phyloP scores from a whole-genome alignment of 2,113 vertebrate genomes.

The Talpa occidentalis region DNA sequence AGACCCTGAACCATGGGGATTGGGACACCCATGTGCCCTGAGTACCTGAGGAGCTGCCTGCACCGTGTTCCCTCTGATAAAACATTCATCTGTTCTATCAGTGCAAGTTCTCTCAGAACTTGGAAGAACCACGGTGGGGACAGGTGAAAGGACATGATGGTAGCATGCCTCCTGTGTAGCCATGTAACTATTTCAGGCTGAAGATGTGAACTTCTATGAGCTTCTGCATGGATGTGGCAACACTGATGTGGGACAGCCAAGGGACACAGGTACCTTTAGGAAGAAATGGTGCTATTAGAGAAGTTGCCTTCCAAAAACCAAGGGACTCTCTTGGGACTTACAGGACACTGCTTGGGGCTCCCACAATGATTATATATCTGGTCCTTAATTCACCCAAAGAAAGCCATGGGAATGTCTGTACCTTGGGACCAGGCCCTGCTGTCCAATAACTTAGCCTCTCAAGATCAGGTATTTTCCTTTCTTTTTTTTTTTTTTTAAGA shows the following conservation, averaged over 20 bases:
- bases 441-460: conserved; percentile 31
- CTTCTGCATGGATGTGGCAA: fast-evolving
- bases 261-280: background rate
- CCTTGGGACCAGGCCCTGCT: background rate
- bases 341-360: fast-evolving
- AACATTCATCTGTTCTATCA: no score
- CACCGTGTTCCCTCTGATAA: background rate
- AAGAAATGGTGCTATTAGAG: background rate
- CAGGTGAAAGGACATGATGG: background rate
- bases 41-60: background rate
- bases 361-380: fast-evolving
- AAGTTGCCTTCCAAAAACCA: background rate
- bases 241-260: no score
- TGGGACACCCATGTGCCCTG: no score
- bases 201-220: background rate
- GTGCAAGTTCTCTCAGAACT: background rate
- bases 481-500: no score
- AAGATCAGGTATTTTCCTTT: background rate
- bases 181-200: fast-evolving
- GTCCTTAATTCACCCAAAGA: background rate
- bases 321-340: background rate
- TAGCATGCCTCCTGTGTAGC: background rate
- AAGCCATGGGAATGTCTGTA: background rate
- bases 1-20: conserved; percentile 17
- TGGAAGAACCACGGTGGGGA: background rate